Percentiles rank a stretch among this genome's conserved stretches.
phyloP scores from a whole-genome alignment of 64 coral and sea anemone species.

The Actinia tenebrosa region DNA sequence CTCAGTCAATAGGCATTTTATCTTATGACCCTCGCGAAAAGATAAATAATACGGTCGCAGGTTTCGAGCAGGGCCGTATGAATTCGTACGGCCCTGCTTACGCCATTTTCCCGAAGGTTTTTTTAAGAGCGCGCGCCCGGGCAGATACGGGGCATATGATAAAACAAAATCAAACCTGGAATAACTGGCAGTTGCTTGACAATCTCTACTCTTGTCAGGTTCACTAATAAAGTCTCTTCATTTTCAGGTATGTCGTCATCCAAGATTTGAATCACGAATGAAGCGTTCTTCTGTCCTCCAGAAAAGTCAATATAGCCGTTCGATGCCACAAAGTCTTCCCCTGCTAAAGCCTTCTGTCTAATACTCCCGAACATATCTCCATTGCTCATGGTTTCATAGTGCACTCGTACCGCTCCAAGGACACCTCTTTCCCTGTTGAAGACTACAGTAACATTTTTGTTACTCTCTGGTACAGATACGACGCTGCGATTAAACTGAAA shows the following conservation, averaged over 20 bases:
- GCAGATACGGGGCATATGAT: no score
- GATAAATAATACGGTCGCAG: no score
- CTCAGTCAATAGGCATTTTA: no score
- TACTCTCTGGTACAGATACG: slow-evolving; percentile 36
- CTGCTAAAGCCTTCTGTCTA: slow-evolving; percentile 23
- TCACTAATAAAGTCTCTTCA: slow-evolving; percentile 70
- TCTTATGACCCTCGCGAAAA: no score
- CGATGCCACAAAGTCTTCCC: slow-evolving; percentile 51
- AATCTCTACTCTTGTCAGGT: slow-evolving; percentile 66
- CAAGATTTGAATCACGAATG: slow-evolving; percentile 35
- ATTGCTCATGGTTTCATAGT: slow-evolving; percentile 41
- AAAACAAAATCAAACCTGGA: slow-evolving; percentile 44
- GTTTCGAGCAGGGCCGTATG: no score
- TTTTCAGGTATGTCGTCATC: slow-evolving; percentile 78
- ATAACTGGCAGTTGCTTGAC: slow-evolving; percentile 46
- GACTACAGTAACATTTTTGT: slow-evolving; percentile 56
- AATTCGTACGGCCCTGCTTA: no score
- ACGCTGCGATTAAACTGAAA: slow-evolving; percentile 60
- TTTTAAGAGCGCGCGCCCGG: no score
- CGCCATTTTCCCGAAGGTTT: no score
- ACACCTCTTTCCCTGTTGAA: slow-evolving; percentile 48
- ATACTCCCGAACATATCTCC: background rate
- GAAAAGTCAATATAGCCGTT: slow-evolving; percentile 48
- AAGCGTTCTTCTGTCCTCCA: slow-evolving; percentile 26
- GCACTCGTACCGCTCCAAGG: slow-evolving; percentile 58